Evolutionary conservation across 1,140 invertebrate species (phyloP).

Genomic region (Oncopodura yosiiana): DNA sequence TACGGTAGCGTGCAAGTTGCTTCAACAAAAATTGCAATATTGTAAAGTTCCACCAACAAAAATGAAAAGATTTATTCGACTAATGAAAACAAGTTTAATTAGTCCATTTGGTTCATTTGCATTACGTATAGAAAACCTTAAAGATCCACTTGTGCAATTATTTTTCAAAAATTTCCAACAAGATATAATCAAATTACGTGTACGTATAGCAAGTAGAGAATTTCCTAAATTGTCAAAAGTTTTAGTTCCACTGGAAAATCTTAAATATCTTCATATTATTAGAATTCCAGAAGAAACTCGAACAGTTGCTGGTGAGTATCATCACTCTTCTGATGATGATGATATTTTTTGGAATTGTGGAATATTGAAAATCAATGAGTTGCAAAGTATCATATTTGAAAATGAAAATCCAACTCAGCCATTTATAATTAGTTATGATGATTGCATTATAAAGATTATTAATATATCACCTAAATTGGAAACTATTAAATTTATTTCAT

Average conservation of each 20-base stretch:
- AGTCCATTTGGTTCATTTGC: conserved; percentile 4
- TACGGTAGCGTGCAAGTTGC: background rate
- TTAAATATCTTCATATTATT: conserved; percentile 1
- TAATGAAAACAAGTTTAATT: conserved; percentile 5
- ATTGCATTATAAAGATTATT: background rate
- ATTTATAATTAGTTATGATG: background rate
- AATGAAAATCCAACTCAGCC: background rate
- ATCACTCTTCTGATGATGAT: too few species aligned
- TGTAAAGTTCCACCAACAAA: background rate
- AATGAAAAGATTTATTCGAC: background rate
- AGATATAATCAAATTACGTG: background rate
- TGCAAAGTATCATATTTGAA: background rate
- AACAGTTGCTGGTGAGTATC: too few species aligned
- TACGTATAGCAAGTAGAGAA: background rate
- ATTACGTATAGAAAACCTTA: background rate
- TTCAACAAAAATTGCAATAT: background rate
- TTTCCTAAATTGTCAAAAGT: background rate
- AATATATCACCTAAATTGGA: background rate
- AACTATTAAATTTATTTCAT: background rate
- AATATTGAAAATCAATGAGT: background rate
- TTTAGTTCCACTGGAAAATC: background rate
- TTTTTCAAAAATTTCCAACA: background rate
- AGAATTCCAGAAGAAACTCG: conserved; percentile 3
- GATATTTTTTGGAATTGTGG: background rate
- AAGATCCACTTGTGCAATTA: background rate